A percentile compares a stretch with the other conserved stretches of the same genome.
Conservation (phyloP, 2,113 vertebrate species). For the Chaetodon trifascialis region DNA sequence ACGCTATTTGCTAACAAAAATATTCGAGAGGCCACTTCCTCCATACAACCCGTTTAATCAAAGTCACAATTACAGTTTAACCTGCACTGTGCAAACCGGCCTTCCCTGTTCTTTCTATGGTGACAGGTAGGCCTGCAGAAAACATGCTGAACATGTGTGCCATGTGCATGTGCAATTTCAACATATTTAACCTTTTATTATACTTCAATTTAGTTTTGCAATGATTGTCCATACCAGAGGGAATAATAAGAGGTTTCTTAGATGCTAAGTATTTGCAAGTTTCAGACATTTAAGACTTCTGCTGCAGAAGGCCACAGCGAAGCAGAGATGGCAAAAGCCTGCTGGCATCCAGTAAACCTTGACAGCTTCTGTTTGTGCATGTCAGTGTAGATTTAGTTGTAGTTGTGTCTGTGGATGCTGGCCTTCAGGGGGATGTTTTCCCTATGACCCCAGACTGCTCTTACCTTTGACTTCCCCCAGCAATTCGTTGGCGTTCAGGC, state of each 20-base stretch:
- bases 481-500: slow-evolving; percentile 91
- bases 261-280: slow-evolving; percentile 2
- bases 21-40: slow-evolving; percentile 38
- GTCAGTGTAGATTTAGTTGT: background rate
- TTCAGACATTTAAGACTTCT: slow-evolving; percentile 3
- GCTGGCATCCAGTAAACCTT: background rate
- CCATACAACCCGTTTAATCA: slow-evolving; percentile 70
- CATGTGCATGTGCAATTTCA: too few species aligned
- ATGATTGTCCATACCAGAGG: background rate
- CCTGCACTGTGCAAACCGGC: slow-evolving; percentile 19
- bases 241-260: background rate
- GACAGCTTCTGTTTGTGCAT: background rate
- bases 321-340: background rate
- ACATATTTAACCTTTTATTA: slow-evolving; percentile 16
- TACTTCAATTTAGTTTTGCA: slow-evolving; percentile 13
- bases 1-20: slow-evolving; percentile 46
- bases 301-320: background rate
- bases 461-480: slow-evolving; percentile 97
- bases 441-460: background rate
- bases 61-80: slow-evolving; percentile 61
- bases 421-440: background rate
- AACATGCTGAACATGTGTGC: slow-evolving; percentile 31
- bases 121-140: slow-evolving; percentile 31
- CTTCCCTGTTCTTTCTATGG: background rate
- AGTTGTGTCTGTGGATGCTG: background rate